Base-by-base conservation (phyloP, 2,113 vertebrate genomes). In the Menidia beryllina region DNA sequence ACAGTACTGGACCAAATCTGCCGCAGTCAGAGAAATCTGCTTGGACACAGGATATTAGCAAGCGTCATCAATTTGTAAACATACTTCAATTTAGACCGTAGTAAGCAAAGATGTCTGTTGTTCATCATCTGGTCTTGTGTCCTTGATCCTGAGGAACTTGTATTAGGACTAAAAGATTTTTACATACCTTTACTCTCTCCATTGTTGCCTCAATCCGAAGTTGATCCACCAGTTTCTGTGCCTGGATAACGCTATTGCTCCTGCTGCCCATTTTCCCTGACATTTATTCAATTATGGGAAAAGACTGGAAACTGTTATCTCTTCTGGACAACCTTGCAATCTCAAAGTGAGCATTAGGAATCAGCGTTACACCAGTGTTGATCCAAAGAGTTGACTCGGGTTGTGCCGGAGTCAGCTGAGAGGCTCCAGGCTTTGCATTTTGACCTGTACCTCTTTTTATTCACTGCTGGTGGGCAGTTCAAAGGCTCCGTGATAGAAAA, bases 21-120 rank as follows among this genome's bases (percentile, higher is more conserved):
- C 58, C 3, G 94, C 95, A 1, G 94, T 93, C 69, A 93, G 88
- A 7, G 94, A 96, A 58, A 96, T 93, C 94, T 96, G 80, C 27
- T 4, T 38, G 38, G 43, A 21, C 23, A 57, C 59, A 48, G 23
- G 41, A 61, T 30, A 55, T 57, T 4, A 51, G 14, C 24, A 1
- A 12, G 23, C 7, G 11, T 26, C 14, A 39, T 14, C 30, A 5
- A 19, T 23, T 21, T 17, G 3, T 41, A 59, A 59, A 60, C 24
- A 14, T 6, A 13, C 54, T 12, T 23, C 0, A 19, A 24, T 25
- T 51, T 12, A 26, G 36, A 26, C n/a, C n/a, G n/a, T n/a, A n/a
- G n/a, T n/a, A n/a, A n/a, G n/a, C n/a, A n/a, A n/a, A n/a, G n/a
- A n/a, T n/a, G n/a, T 34, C 30, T 34, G 17, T 15, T 45, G 1